Base-by-base conservation (phyloP, 2,888 invertebrate species). In the Spatulosminthurus flaviceps region DNA sequence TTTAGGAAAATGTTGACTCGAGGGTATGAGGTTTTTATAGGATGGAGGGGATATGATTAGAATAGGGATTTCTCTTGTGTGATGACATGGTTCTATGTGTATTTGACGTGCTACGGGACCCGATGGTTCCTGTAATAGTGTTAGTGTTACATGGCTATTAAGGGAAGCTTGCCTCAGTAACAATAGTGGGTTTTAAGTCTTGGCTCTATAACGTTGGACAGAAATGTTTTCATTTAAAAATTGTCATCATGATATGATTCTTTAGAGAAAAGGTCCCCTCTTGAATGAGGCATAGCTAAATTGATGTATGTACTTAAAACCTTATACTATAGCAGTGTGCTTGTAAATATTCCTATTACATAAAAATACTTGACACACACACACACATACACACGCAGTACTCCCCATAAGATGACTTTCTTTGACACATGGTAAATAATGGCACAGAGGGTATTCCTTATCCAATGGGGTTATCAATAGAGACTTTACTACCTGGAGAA, bases 401-500 rank as follows among this genome's bases (percentile, higher is more conserved):
- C 29, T 69, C 70, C 70, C 60, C 70, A 70, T 26, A 28, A 71
- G n/a, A 24, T 78, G 71, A 78, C 78, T 78, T 78, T 70, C 78
- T 78, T 78, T 72, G 71, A 78, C 71, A 78, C 61, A 78, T 71
- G 61, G 70, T 78, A 71, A 78, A 79, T 73, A 79, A 74, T 74
- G 69, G 73, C 73, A 67, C 78, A 79, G 78, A 73, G 73, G 73
- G 73, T 43, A 42, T 51, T 74, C 76, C 73, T 78, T 78, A 80
- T 80, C 78, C 78, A 69, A 69, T 61, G 75, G 75, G 78, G 80
- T 80, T 80, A 80, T 80, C 78, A 76, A 66, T 76, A 61, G 75
- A 66, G 67, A 26, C 42, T 76, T 76, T 76, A 67, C 66, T 76
- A 76, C 75, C 75, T 76, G 75, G 66, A 67, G 66, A 34, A 76